These are phyloP conservation scores for Sus cebifrons DNA, from an alignment of 2,797 vertebrate genomes.

Conservation along the genomic window DNA sequence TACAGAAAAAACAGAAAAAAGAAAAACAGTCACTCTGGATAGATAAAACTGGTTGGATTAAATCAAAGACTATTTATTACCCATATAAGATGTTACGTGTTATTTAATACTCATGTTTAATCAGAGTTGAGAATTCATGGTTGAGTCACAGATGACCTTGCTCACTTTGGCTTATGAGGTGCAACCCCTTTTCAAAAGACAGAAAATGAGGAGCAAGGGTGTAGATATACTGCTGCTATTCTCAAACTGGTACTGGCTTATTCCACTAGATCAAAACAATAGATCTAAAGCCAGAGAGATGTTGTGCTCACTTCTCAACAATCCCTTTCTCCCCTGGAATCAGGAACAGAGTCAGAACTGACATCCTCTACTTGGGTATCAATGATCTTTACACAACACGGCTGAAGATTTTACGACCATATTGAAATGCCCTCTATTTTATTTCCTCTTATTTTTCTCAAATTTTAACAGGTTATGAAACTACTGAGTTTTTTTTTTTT, in stretches of 20 bases:
- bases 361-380: background rate
- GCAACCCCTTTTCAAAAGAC: background rate
- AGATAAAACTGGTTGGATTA: background rate
- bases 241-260: background rate
- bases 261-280: background rate
- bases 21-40: background rate
- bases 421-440: background rate
- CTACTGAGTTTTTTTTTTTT: background rate
- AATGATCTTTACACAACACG: background rate
- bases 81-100: too few species aligned
- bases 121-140: background rate
- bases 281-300: background rate
- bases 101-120: background rate
- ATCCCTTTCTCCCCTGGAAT: background rate
- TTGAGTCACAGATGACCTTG: background rate
- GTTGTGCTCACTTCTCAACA: background rate
- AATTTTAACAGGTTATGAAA: constrained; percentile 33
- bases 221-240: background rate
- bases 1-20: background rate
- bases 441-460: background rate
- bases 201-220: background rate
- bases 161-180: background rate
- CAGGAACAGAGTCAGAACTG: background rate
- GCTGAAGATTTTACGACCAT: background rate
- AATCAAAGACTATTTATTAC: constrained; percentile 8